phyloP scores from a whole-genome alignment of 1,140 invertebrate genomes.

The Cydia amplana region DNA sequence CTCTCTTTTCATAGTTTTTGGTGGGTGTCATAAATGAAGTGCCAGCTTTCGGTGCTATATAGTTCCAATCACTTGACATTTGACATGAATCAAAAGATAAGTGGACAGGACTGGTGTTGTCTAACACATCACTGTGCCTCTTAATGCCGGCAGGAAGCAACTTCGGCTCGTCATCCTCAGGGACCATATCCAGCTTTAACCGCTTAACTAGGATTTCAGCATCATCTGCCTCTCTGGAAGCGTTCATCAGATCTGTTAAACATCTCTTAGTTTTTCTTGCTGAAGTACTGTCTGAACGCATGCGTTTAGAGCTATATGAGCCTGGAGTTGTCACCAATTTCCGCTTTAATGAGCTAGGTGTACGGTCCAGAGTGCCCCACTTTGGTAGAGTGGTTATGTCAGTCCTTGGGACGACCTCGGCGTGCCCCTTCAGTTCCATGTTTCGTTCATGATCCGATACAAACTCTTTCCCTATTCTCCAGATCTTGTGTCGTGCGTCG shows the following conservation, averaged over 20 bases:
- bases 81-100: conserved; percentile 36
- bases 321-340: conserved; percentile 47
- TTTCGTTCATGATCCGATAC: conserved; percentile 58
- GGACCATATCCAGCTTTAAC: conserved; percentile 43
- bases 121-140: conserved; percentile 37
- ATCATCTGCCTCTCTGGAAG: conserved; percentile 49
- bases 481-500: conserved; percentile 88
- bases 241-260: conserved; percentile 58
- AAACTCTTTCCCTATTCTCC: conserved; percentile 82
- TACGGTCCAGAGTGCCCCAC: conserved; percentile 72
- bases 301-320: conserved; percentile 48
- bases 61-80: conserved; percentile 48
- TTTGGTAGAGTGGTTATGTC: conserved; percentile 48
- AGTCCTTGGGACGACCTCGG: conserved; percentile 71
- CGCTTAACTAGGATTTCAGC: conserved; percentile 46
- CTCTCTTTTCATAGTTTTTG: conserved; percentile 59
- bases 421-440: conserved; percentile 77
- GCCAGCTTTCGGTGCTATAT: conserved; percentile 49
- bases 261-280: conserved; percentile 59
- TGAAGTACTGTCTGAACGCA: conserved; percentile 31
- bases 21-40: conserved; percentile 63
- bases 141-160: conserved; percentile 49
- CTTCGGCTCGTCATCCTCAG: conserved; percentile 41
- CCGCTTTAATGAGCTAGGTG: conserved; percentile 76
- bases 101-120: conserved; percentile 34